Conservation (phyloP, 2,113 vertebrate genomes). For the Spilogale gracilis region DNA sequence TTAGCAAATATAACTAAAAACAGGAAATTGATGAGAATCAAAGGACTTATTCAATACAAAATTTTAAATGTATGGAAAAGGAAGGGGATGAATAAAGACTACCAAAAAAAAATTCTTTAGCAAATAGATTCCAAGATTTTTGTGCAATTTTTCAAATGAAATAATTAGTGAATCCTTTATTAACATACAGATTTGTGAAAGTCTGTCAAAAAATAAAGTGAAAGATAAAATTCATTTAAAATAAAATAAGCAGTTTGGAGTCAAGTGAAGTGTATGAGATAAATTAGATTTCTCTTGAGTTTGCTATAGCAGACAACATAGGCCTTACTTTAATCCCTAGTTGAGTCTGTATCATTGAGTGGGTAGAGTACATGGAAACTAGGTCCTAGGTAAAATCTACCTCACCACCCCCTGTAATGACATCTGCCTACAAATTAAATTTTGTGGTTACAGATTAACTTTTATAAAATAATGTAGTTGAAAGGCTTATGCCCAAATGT, state of each 20-base stretch:
- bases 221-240: conserved; percentile 16
- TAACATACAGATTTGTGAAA: background rate
- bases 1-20: background rate
- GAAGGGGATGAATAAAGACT: background rate
- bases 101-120: background rate
- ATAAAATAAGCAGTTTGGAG: conserved; percentile 4
- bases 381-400: background rate
- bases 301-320: background rate
- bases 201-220: background rate
- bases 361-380: background rate
- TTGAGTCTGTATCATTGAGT: background rate
- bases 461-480: conserved; percentile 50
- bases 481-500: conserved; percentile 66
- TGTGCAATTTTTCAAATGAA: background rate
- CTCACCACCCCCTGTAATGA: background rate
- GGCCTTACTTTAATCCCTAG: background rate
- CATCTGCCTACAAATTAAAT: conserved; percentile 66
- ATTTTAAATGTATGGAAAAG: background rate
- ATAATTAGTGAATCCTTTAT: background rate
- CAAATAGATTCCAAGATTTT: background rate
- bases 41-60: background rate
- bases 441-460: background rate
- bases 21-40: background rate
- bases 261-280: background rate
- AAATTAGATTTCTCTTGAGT: background rate